Evolutionary conservation across 2,797 vertebrate genomes (phyloP).

Genomic region (Rhinophrynus dorsalis): DNA sequence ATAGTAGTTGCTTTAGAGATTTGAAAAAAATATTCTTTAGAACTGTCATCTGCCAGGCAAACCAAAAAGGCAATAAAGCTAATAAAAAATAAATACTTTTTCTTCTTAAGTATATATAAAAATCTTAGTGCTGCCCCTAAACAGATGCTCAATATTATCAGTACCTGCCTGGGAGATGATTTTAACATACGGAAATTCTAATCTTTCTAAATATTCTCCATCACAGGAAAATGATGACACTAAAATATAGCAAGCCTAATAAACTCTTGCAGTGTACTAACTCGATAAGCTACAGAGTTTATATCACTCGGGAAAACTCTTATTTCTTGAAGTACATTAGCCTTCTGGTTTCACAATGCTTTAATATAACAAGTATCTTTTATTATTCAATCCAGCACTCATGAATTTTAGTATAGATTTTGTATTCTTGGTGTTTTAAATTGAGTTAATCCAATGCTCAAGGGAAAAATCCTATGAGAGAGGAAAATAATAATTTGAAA

Average conservation of each 20-base stretch:
- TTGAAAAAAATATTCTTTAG: no score
- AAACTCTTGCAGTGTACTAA: constrained; percentile 55
- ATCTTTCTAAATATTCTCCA: constrained; percentile 47
- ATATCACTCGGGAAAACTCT: constrained; percentile 41
- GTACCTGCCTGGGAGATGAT: background rate
- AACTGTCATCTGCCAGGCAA: background rate
- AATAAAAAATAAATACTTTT: background rate
- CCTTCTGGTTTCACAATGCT: constrained; percentile 45
- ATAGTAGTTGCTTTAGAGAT: no score
- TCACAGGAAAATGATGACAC: constrained; percentile 14
- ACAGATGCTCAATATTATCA: constrained; percentile 23
- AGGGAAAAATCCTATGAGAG: constrained; percentile 47
- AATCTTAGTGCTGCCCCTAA: background rate
- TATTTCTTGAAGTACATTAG: constrained; percentile 51
- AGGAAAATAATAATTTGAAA: constrained; percentile 39
- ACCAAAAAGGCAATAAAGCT: background rate
- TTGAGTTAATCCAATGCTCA: constrained; percentile 51
- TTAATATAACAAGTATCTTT: constrained; percentile 51
- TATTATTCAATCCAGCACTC: constrained; percentile 57
- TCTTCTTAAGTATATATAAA: background rate
- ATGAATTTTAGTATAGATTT: constrained; percentile 60
- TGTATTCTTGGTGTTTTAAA: constrained; percentile 44
- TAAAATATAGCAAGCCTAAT: constrained; percentile 49
- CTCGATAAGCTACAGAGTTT: constrained; percentile 52
- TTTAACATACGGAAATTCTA: constrained; percentile 53